Evolutionary conservation across 2,797 vertebrate genomes (phyloP), one percentile per base, ranked within the genome.

Genomic region (Clamator glandarius): DNA sequence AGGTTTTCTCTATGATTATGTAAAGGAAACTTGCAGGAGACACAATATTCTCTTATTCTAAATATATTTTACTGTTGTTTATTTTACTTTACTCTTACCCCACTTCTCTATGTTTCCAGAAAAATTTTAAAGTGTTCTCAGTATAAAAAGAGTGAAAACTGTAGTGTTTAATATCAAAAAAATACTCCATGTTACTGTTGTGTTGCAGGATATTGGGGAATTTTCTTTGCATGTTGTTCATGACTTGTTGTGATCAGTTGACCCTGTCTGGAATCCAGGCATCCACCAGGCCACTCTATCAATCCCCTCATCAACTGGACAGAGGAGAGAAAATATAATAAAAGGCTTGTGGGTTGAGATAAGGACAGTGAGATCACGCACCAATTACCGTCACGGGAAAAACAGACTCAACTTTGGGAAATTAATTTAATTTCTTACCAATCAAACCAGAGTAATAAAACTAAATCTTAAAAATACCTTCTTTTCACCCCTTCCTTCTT

Each of bases 401-500:
- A 88, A 42, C 17, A 48, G 13, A 35, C 4, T 29, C 6, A 2
- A 31, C 36, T 42, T 5, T 5, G 18, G 44, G 46, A 89, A 89
- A 59, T 14, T 52, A 39, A 21, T 14, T 50, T 17, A 33, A 31
- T 72, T 35, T 86, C 25, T 44, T 79, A 8, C 12, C 1, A 63
- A 46, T 59, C 3, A 62, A 83, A 79, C 62, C 15, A 44, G 10
- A 70, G 8, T 28, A 74, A 66, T 39, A 52, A 76, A 80, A 9
- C 2, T 50, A 83, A 31, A 48, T 35, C 8, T 12, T 57, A 48
- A 28, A 62, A 42, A 14, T 8, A 67, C 2, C 1, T 64, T 51
- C 5, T 2, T 24, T 1, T 5, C 4, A 29, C 2, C 2, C 2
- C 12, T 52, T 48, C 46, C 21, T 48, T 48, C 10, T 48, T 48